phyloP scores from a whole-genome alignment of 2,797 vertebrate species.

The Melanotaenia nigrans region DNA sequence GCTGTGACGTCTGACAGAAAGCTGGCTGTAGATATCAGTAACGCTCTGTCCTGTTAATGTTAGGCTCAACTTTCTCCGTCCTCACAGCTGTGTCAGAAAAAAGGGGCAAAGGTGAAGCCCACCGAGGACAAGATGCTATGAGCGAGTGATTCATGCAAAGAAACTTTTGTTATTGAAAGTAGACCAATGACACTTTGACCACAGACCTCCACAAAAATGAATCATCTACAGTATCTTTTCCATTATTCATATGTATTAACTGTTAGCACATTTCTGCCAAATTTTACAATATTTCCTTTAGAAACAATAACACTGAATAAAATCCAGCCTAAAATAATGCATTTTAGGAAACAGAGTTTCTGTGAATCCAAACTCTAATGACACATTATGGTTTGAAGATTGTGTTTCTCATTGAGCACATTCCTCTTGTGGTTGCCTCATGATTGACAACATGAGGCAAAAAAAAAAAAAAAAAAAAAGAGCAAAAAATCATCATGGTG shows the following conservation, averaged over 20 bases:
- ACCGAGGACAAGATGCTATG: conserved; percentile 2
- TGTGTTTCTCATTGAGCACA: neutral
- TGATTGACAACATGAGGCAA: neutral
- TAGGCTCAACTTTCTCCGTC: conserved; percentile 14
- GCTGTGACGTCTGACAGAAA: conserved; percentile 7
- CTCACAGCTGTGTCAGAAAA: conserved; percentile 5
- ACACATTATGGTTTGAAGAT: neutral
- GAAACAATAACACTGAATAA: neutral
- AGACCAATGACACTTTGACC: neutral
- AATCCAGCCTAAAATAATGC: neutral
- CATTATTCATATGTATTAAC: neutral
- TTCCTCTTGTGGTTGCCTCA: neutral
- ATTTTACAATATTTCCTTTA: neutral
- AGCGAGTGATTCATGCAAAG: conserved; percentile 15
- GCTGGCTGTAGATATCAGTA: conserved; percentile 28
- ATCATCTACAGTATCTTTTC: neutral
- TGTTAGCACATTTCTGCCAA: neutral
- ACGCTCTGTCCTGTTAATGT: conserved; percentile 38
- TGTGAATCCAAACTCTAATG: neutral
- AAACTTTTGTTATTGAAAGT: neutral
- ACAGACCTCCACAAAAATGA: neutral
- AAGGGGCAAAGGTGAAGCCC: conserved; percentile 9
- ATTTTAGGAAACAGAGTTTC: neutral
- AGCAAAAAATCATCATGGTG: neutral
- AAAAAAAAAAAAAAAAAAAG: neutral